Percentiles rank a stretch among this genome's conserved stretches.
Evolutionary conservation across 1,140 invertebrate species (phyloP).

Genomic region (Dendrolimus kikuchii): DNA sequence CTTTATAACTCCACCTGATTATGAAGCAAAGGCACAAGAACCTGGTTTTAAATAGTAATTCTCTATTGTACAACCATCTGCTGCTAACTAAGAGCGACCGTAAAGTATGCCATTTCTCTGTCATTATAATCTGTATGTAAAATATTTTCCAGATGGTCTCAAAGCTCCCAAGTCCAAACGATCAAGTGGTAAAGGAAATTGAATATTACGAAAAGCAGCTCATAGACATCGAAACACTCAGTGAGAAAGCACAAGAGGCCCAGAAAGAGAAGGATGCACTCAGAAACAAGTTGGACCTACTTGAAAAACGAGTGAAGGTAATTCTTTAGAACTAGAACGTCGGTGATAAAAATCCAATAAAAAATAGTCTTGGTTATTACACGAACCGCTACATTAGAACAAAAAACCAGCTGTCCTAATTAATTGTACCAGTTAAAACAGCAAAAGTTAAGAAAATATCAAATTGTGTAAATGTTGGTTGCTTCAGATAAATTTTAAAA

Average conservation of each 20-base stretch:
- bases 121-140: no score
- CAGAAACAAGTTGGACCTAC: slow-evolving; percentile 76
- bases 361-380: no score
- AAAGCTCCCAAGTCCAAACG: slow-evolving; percentile 54
- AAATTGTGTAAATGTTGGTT: slow-evolving; percentile 6
- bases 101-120: no score
- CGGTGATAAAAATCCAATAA: not conserved
- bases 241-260: slow-evolving; percentile 71
- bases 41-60: no score
- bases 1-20: no score
- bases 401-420: no score
- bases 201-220: slow-evolving; percentile 80
- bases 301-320: slow-evolving; percentile 82
- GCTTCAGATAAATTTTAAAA: no score
- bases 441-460: not conserved
- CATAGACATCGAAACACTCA: slow-evolving; percentile 80
- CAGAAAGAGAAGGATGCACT: slow-evolving; percentile 75
- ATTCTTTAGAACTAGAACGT: not conserved
- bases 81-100: no score
- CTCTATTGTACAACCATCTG: no score
- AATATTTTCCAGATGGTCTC: slow-evolving; percentile 37
- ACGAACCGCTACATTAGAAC: no score
- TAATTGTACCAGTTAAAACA: not conserved
- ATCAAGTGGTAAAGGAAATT: slow-evolving; percentile 77
- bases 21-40: no score